Base-by-base conservation (phyloP, 1,140 invertebrate species). In the Sarcophaga peregrina region DNA sequence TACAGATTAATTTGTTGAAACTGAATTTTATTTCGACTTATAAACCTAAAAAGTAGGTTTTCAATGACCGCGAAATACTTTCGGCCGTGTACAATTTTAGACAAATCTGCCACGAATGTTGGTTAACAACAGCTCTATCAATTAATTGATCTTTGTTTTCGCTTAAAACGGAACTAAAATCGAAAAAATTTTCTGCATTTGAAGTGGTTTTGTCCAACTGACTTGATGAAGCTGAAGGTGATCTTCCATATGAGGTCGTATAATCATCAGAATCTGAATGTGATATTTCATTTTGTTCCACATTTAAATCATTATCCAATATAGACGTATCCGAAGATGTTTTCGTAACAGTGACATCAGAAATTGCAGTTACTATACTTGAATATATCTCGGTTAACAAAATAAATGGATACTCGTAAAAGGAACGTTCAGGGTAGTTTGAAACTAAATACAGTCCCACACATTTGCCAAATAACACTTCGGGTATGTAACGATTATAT, bases 201-300 rank as follows among this genome's bases (percentile, higher is more conserved):
- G 75, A 50, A 25, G 20, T 7, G 11, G n/a, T n/a, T 9, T 78
- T 20, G 7, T n/a, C n/a, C n/a, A 50, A 50, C 20, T 50, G 75
- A 3, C 75, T 20, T 20, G 62, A 9, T 1, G 75, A 52, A 20
- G 48, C 72, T 45, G 58, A n/a, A 0, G 25, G 0, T 54, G 5
- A 48, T n/a, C 73, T 13, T 37, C 75, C 48, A 72, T 80, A 68
- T 8, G 62, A 20, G 0, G 62, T 80, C 11, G 25, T 54, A 74
- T 83, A 83, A 45, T 83, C 78, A 17, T 73, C 58, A 9, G 62
- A 20, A 80, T 80, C 48, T 0, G 82, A 50, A 20, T 78, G 75
- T 48, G 75, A 80, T 72, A 83, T 83, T 83, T 83, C 82, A 76
- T 83, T 83, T 80, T 83, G 82, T 58, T 80, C 75, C 46, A 80